Evolutionary conservation across 2,888 invertebrate species (phyloP), one percentile per base, ranked within the genome.

Genomic region (Melangyna quadrimaculata): DNA sequence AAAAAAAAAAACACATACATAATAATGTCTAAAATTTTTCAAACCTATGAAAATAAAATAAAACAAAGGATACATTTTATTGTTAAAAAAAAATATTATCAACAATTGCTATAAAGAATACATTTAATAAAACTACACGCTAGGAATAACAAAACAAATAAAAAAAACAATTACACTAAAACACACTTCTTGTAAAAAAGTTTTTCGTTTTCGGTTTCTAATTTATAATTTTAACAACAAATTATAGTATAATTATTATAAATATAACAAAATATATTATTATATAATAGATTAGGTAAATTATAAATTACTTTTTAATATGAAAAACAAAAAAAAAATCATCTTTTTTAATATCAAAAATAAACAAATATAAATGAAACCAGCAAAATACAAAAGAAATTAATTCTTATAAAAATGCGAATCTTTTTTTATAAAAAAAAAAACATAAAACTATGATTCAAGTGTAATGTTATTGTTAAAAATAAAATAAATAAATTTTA

Each of bases 301-400:
- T 84, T 84, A 84, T 72, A 80, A 84, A 84, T 84, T 84, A 80
- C 79, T 84, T 84, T 79, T 86, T 86, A 86, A 86, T 86, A 86
- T 86, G 86, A 37, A 73, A 84, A 61, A 79, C 35, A 79, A 55
- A 72, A 77, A 79, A 55, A 72, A 77, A 77, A 77, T 73, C 77
- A 80, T 77, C 75, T 86, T 86, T 86, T 86, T 80, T 86, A 86
- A 80, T 84, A 86, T 86, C 86, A 86, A 43, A 79, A 84, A 70
- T 19, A 65, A 83, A 74, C 84, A 84, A 43, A 78, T 79, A 63
- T 17, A 65, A 83, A 74, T 53, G 45, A 74, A 75, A 72, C 29
- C 55, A 80, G 51, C 14, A 71, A 48, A 74, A 55, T 55, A 40
- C 55, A 72, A 65, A 65, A 55, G 12, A 55, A 65, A 45, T 63